phyloP scores from a whole-genome alignment of 2,888 invertebrate species.

The Mamestra brassicae region DNA sequence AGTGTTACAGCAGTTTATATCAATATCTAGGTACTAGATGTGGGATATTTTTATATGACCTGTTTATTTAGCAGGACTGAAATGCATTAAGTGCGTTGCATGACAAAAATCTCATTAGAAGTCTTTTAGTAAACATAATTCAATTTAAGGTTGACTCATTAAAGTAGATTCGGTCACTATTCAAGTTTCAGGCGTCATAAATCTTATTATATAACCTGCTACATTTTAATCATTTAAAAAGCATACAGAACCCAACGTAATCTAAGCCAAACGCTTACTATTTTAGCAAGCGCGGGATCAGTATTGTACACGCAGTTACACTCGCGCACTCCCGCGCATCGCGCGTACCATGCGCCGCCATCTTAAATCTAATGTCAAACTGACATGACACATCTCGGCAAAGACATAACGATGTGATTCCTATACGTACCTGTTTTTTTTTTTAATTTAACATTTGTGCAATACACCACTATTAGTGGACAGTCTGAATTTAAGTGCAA shows the following conservation, averaged over 20 bases:
- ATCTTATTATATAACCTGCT: too few relatives aligned
- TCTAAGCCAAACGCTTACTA: slow-evolving; percentile 51
- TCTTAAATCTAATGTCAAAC: slow-evolving; percentile 66
- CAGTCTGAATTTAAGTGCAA: slow-evolving; percentile 87
- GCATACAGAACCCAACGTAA: slow-evolving; percentile 46
- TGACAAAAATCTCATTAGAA: too few relatives aligned
- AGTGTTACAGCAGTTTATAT: too few relatives aligned
- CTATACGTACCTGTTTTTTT: slow-evolving; percentile 78
- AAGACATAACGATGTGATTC: slow-evolving; percentile 64
- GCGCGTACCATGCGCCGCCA: slow-evolving; percentile 75
- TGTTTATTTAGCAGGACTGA: too few relatives aligned
- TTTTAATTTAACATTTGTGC: slow-evolving; percentile 75
- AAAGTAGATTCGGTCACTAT: too few relatives aligned
- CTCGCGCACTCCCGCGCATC: slow-evolving; percentile 72
- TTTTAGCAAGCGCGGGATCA: slow-evolving; percentile 68
- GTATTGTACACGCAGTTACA: slow-evolving; percentile 68
- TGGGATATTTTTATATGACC: too few relatives aligned
- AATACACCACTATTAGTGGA: slow-evolving; percentile 84
- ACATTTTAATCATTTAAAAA: neutral
- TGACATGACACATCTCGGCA: slow-evolving; percentile 62
- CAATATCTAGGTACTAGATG: too few relatives aligned
- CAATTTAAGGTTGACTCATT: too few relatives aligned
- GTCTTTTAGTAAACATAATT: neutral
- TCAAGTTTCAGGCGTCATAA: too few relatives aligned
- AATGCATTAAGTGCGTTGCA: too few relatives aligned